These are phyloP conservation scores for Eumacrocentrus americanus DNA, from an alignment of 2,888 invertebrate species.

Conservation along the genomic window DNA sequence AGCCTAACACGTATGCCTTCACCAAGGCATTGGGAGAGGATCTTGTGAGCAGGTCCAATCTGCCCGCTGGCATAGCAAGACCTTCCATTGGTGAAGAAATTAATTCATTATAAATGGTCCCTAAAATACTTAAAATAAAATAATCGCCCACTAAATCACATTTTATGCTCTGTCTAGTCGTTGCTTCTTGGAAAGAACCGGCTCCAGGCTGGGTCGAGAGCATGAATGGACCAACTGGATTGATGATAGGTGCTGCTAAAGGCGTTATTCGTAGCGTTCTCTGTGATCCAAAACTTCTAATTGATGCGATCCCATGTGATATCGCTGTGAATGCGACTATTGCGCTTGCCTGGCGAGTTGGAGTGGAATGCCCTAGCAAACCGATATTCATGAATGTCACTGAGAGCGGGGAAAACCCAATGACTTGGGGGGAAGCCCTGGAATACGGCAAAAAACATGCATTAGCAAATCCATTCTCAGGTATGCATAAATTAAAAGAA, in stretches of 20 bases:
- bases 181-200: conserved; percentile 79
- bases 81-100: conserved; percentile 93
- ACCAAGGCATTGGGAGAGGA: conserved; percentile 94
- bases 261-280: conserved; percentile 87
- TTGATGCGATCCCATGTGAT: conserved; percentile 82
- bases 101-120: no score
- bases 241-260: conserved; percentile 81
- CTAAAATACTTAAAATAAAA: neutral
- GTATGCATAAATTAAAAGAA: conserved; percentile 36
- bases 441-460: conserved; percentile 67
- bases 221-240: conserved; percentile 86
- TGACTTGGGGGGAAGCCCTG: conserved; percentile 86
- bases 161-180: conserved; percentile 66
- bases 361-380: conserved; percentile 58
- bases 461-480: conserved; percentile 68
- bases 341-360: conserved; percentile 73
- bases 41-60: conserved; percentile 74
- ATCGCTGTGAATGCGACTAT: conserved; percentile 81
- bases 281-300: conserved; percentile 67
- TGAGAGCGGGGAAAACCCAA: conserved; percentile 75
- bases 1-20: conserved; percentile 95
- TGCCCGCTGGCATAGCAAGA: conserved; percentile 82
- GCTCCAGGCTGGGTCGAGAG: conserved; percentile 90
- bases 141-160: neutral
- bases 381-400: conserved; percentile 79